Evolutionary conservation across 2,888 invertebrate species (phyloP).

Genomic region (Eubasilissa splendida): DNA sequence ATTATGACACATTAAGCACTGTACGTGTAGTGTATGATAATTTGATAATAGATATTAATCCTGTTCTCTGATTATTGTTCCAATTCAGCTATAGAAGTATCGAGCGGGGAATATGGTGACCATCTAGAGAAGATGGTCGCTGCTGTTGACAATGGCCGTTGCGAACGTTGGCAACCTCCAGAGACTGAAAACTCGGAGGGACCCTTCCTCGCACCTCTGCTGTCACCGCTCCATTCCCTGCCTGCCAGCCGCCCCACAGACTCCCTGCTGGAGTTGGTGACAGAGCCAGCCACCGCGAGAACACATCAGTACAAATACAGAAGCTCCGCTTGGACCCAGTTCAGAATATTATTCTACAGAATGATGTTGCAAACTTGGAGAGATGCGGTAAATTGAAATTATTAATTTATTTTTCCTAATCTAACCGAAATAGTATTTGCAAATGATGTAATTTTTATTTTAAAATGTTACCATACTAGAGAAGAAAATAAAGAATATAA

Average conservation of each 20-base stretch:
- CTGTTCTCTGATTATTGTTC: neutral
- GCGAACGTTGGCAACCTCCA: conserved; percentile 69
- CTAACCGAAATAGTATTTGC: too few relatives aligned
- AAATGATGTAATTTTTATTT: too few relatives aligned
- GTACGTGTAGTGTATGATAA: neutral
- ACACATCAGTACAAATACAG: conserved; percentile 72
- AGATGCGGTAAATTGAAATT: conserved; percentile 74
- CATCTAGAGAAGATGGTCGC: conserved; percentile 80
- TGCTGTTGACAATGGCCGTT: conserved; percentile 78
- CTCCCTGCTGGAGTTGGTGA: conserved; percentile 65
- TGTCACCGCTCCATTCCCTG: neutral
- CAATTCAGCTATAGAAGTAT: conserved; percentile 83
- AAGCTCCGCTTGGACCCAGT: conserved; percentile 78
- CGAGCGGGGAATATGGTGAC: conserved; percentile 85
- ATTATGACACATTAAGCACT: neutral
- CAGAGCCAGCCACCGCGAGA: conserved; percentile 68
- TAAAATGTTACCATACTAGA: too few relatives aligned
- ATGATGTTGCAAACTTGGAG: conserved; percentile 84
- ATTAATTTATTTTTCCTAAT: too few relatives aligned
- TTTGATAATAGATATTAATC: too few relatives aligned
- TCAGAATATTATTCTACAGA: conserved; percentile 76
- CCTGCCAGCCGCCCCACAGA: conserved; percentile 53
- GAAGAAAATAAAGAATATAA: too few relatives aligned
- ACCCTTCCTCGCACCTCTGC: neutral
- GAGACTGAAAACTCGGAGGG: neutral